These are phyloP conservation scores for Hirtodrosophila cameraria DNA, from an alignment of 2,888 invertebrate genomes.

Conservation along the genomic window DNA sequence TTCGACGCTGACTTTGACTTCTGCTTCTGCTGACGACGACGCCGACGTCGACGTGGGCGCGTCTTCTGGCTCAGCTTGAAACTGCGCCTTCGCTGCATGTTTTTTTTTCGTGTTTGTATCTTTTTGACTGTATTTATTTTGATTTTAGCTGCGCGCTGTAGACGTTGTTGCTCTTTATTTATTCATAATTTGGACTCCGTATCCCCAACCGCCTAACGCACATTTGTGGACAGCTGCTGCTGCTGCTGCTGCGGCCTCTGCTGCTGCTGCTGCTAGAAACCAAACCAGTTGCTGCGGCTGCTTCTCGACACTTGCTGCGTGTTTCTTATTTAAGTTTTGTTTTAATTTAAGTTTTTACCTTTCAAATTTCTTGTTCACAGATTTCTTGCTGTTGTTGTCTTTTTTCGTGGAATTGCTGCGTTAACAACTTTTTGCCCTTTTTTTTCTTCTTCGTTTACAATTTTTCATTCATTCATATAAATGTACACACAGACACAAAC, in stretches of 20 bases:
- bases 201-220: slow-evolving; percentile 62
- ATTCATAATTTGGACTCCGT: slow-evolving; percentile 70
- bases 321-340: slow-evolving; percentile 67
- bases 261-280: slow-evolving; percentile 25
- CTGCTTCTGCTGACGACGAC: slow-evolving; percentile 19
- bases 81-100: slow-evolving; percentile 11
- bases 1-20: not conserved
- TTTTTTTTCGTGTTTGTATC: slow-evolving; percentile 37
- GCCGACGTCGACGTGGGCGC: slow-evolving; percentile 53
- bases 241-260: slow-evolving; percentile 14
- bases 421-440: slow-evolving; percentile 73
- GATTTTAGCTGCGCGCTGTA: slow-evolving; percentile 49
- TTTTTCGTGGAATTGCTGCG: slow-evolving; percentile 79
- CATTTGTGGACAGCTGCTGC: slow-evolving; percentile 76
- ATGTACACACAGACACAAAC: slow-evolving; percentile 26
- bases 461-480: slow-evolving; percentile 74
- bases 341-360: slow-evolving; percentile 79
- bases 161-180: slow-evolving; percentile 56
- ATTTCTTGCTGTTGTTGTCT: slow-evolving; percentile 62
- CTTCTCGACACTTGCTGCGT: slow-evolving; percentile 54
- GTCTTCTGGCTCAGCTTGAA: slow-evolving; percentile 22
- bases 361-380: slow-evolving; percentile 79
- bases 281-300: slow-evolving; percentile 64
- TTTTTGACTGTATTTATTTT: slow-evolving; percentile 69
- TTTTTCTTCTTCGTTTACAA: slow-evolving; percentile 68